Base-by-base conservation (phyloP, 35 echinoderm and acorn worm genomes). In the Lytechinus pictus region DNA sequence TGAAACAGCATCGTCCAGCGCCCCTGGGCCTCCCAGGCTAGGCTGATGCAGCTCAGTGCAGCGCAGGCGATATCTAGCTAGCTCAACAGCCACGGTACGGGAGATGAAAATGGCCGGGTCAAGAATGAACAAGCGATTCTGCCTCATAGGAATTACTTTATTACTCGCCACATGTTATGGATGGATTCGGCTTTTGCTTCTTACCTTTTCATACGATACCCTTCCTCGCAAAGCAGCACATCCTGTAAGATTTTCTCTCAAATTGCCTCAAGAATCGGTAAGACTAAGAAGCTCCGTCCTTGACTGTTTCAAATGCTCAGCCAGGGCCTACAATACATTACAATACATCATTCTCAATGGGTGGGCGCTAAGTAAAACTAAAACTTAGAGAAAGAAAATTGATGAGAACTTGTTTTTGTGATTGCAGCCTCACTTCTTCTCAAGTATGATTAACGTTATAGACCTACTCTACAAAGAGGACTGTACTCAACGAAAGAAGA, bases 151-250 rank as follows among this genome's bases (percentile, higher is more conserved):
- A 10, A 52, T 95, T 1, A 5, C 89, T 12, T 72, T 96, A 12
- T 19, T 97, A 14, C 9, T 52, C 28, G 55, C 96, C 4, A 87
- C 95, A 19, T 86, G 94, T 28, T 95, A 94, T 55, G 97, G 97
- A 6, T 97, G 97, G 97, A 19, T 97, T 60, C 94, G 94, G 21
- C 94, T 97, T 8, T 54, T 97, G 86, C 54, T 97, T 52, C 86
- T 96, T 12, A 94, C 94, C 13, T 51, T 87, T 11, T 95, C 95
- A 10, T 97, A 97, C 21, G 97, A 97, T 28, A 28, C 96, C 29
- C 86, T 55, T 13, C 97, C 95, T 29, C 87, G 94, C 28, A 58
- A 86, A 13, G 16, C 95, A 0, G 19, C 56, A 10, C 61, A 86
- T 12, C 94, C 95, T 71, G 27, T 95, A 52, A 57, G 86, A 72